A percentile compares a stretch with the other conserved stretches of the same genome.
Conservation (phyloP, 2,797 vertebrate genomes). For the Tragopan temminckii region DNA sequence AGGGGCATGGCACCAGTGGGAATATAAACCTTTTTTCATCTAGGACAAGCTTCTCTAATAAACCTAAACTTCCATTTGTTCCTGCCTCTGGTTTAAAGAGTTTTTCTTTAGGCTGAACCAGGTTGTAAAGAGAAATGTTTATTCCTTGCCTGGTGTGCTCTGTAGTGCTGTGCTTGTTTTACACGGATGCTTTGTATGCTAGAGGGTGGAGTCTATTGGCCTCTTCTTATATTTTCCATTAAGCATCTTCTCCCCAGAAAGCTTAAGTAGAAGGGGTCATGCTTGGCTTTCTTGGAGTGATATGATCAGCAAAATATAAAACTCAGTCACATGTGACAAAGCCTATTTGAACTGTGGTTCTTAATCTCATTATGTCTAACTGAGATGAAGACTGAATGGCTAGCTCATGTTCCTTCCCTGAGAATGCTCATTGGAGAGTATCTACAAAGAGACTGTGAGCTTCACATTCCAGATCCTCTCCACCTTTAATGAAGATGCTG, state of each 20-base stretch:
- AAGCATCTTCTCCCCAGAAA: background rate
- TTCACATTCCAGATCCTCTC: background rate
- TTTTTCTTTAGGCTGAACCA: background rate
- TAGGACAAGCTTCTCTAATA: background rate
- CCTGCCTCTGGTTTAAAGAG: background rate
- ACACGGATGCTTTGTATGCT: rapidly evolving
- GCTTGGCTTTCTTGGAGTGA: background rate
- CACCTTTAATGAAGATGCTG: background rate
- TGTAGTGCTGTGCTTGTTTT: rapidly evolving
- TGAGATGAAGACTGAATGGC: background rate
- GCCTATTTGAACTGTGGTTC: background rate
- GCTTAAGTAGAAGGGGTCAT: background rate
- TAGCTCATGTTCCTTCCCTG: background rate
- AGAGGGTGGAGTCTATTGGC: background rate
- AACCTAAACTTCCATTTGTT: background rate
- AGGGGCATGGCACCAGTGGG: background rate
- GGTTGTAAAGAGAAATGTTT: background rate
- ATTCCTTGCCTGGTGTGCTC: background rate
- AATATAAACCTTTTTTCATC: background rate
- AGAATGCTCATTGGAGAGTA: background rate
- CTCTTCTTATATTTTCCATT: background rate
- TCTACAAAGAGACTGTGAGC: background rate
- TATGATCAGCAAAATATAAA: background rate
- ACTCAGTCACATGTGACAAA: background rate
- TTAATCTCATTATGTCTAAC: background rate